Percentiles rank a stretch among this genome's conserved stretches.
Conservation (phyloP, 2,797 vertebrate species). For the Ispidina picta region DNA sequence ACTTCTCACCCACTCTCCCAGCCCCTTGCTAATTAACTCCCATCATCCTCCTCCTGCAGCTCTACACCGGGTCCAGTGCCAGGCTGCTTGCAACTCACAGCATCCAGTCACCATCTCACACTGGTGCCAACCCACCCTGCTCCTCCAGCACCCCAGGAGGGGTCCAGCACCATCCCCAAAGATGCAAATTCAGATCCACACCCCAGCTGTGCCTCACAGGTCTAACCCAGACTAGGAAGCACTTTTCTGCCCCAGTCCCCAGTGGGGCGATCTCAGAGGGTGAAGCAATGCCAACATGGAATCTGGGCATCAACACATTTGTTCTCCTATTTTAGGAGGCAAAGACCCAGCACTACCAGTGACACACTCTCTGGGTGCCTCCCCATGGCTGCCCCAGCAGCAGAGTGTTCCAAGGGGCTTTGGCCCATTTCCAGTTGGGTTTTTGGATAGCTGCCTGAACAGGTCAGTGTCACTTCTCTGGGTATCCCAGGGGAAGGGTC, state of each 20-base stretch:
- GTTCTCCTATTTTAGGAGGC: background rate
- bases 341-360: background rate
- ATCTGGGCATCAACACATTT: fast-evolving
- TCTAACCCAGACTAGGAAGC: fast-evolving
- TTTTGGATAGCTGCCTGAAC: background rate
- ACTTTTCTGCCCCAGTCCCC: background rate
- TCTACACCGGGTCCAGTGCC: fast-evolving
- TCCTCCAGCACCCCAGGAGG: background rate
- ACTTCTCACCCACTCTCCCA: background rate
- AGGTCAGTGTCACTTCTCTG: background rate
- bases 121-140: background rate
- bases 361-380: background rate
- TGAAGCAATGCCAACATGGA: fast-evolving
- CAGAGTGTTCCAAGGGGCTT: fast-evolving
- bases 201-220: background rate
- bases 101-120: background rate
- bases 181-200: background rate
- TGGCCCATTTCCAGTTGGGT: fast-evolving
- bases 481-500: background rate
- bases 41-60: background rate
- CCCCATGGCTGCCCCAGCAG: background rate
- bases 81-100: background rate
- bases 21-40: fast-evolving
- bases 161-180: background rate
- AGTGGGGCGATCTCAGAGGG: background rate